Evolutionary conservation across 2,113 vertebrate species (phyloP).

Genomic region (Chloropsis cyanopogon): DNA sequence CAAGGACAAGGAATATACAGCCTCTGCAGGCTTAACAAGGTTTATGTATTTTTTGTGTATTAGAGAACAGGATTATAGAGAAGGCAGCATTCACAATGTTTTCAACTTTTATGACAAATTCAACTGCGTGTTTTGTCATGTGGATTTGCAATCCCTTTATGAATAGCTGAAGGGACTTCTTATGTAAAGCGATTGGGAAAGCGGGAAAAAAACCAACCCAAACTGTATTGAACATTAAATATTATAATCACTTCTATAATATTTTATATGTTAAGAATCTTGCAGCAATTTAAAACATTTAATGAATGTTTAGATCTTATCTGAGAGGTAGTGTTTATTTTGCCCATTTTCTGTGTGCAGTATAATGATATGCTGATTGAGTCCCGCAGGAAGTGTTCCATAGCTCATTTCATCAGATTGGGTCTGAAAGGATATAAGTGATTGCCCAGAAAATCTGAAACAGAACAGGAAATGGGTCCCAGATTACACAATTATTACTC

Average conservation of each 20-base stretch:
- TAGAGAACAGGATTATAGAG: background rate
- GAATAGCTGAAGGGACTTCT: background rate
- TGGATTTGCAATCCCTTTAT: background rate
- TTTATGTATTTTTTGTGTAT: conserved; percentile 15
- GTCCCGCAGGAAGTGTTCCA: background rate
- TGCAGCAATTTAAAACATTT: background rate
- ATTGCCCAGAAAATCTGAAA: background rate
- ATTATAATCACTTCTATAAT: background rate
- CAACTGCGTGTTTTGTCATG: background rate
- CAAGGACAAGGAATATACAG: background rate
- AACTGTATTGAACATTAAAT: background rate
- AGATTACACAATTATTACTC: background rate
- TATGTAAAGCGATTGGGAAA: background rate
- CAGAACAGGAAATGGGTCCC: background rate
- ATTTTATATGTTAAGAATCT: background rate
- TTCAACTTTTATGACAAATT: background rate
- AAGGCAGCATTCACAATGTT: background rate
- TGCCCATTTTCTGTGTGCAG: background rate
- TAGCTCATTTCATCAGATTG: background rate
- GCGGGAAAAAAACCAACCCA: accelerated
- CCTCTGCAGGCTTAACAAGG: background rate
- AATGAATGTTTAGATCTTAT: background rate
- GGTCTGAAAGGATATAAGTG: background rate
- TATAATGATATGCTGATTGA: background rate
- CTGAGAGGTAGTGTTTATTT: background rate